A percentile compares a stretch with the other conserved stretches of the same genome.
Conservation (phyloP, 2,888 invertebrate genomes). For the Lapara coniferarum region DNA sequence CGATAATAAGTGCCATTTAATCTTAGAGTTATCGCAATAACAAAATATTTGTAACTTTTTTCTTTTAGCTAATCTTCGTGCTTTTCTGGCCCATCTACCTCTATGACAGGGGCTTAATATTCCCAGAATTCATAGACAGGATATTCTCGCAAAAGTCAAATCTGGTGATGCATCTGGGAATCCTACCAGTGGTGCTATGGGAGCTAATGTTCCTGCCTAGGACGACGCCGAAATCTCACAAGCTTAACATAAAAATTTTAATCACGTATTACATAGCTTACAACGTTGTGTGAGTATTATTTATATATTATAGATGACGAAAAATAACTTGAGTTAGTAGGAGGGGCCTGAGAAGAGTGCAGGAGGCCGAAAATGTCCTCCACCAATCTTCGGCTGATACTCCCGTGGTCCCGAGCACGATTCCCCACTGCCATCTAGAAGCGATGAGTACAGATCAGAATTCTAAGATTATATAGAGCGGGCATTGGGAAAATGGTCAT, state of each 20-base stretch:
- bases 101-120: conserved; percentile 51
- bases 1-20: not conserved
- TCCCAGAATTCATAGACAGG: conserved; percentile 57
- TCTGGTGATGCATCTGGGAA: conserved; percentile 52
- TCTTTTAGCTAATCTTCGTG: conserved; percentile 54
- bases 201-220: conserved; percentile 50
- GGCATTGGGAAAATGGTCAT: too few relatives aligned
- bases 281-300: conserved; percentile 50
- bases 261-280: conserved; percentile 37
- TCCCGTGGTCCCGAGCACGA: too few relatives aligned
- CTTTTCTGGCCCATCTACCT: conserved; percentile 61
- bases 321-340: too few relatives aligned
- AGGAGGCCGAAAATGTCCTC: too few relatives aligned
- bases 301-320: too few relatives aligned
- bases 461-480: too few relatives aligned
- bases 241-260: conserved; percentile 36
- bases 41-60: not conserved
- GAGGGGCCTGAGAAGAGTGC: too few relatives aligned
- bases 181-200: conserved; percentile 52
- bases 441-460: too few relatives aligned
- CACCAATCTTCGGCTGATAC: too few relatives aligned
- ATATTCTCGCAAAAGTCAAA: conserved; percentile 52
- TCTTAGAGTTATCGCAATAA: not conserved
- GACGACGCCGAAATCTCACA: conserved; percentile 42
- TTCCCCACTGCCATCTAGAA: too few relatives aligned